A percentile compares a stretch with the other conserved stretches of the same genome.
Conservation (phyloP, 2,888 invertebrate genomes). For the Acanthacorydalis orientalis region DNA sequence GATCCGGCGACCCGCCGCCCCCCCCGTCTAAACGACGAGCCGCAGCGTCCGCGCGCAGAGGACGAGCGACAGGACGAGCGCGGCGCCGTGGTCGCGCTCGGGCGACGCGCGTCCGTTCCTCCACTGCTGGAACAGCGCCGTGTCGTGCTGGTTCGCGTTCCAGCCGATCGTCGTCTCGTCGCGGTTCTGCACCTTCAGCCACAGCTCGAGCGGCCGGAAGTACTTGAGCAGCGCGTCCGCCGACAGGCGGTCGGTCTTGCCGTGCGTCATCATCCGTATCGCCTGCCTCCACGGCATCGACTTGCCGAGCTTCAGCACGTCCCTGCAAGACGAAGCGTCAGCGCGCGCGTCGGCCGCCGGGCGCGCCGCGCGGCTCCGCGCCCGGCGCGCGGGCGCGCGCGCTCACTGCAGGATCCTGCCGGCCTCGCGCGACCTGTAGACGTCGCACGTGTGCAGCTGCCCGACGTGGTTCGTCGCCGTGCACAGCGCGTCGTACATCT, state of each 20-base stretch:
- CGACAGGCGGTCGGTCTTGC: constrained; percentile 53
- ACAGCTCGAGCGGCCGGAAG: constrained; percentile 61
- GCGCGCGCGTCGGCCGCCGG: too few species aligned
- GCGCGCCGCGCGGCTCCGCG: background rate
- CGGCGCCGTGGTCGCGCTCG: too few species aligned
- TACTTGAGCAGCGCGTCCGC: constrained; percentile 64
- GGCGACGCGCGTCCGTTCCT: background rate
- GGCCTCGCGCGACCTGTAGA: constrained; percentile 64
- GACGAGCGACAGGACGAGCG: too few species aligned
- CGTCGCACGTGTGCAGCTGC: constrained; percentile 64
- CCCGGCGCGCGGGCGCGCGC: constrained; percentile 8
- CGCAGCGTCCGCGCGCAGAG: too few species aligned
- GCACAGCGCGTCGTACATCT: constrained; percentile 66
- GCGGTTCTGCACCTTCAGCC: constrained; percentile 60
- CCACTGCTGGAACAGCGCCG: constrained; percentile 32
- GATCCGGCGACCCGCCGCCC: too few species aligned
- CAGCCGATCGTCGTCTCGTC: constrained; percentile 58
- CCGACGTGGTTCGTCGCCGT: constrained; percentile 50
- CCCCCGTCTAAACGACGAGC: too few species aligned
- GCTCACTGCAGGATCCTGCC: constrained; percentile 55
- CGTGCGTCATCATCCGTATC: constrained; percentile 50
- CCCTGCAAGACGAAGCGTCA: constrained; percentile 28
- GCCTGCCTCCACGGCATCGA: constrained; percentile 55
- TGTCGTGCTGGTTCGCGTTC: constrained; percentile 50
- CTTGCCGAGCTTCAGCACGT: constrained; percentile 49